phyloP scores from a whole-genome alignment of 1,140 invertebrate genomes.

The Rhizoglyphus robini region DNA sequence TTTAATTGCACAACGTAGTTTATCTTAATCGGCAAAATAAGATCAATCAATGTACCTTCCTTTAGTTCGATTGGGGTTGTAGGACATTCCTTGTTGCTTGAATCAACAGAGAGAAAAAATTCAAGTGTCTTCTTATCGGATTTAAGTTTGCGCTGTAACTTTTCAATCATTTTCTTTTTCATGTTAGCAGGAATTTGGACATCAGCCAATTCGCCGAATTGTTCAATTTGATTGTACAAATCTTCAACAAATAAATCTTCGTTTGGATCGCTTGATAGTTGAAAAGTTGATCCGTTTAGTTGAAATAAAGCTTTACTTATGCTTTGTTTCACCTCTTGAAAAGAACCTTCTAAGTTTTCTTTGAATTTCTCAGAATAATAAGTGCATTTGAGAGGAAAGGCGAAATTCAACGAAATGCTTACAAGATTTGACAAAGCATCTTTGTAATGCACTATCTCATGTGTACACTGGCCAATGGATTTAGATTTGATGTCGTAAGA shows the following conservation, averaged over 20 bases:
- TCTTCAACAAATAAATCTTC: not conserved
- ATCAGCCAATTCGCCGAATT: slow-evolving; percentile 18
- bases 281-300: not conserved
- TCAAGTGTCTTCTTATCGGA: not conserved
- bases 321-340: not conserved
- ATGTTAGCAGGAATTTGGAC: slow-evolving; percentile 18
- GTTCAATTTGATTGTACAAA: slow-evolving; percentile 16
- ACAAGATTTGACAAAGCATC: not conserved
- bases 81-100: not conserved
- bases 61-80: not conserved
- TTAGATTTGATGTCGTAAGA: slow-evolving; percentile 17
- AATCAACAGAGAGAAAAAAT: not conserved
- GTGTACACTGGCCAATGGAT: not conserved
- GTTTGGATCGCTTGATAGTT: not conserved
- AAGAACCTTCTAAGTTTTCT: not conserved
- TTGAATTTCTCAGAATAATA: not conserved
- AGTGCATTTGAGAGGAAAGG: not conserved
- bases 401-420: not conserved
- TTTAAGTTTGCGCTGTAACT: not conserved
- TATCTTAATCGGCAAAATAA: not conserved
- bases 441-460: slow-evolving; percentile 3
- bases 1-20: not conserved
- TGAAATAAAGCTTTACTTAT: not conserved
- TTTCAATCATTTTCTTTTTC: slow-evolving; percentile 22
- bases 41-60: not conserved